A percentile compares a stretch with the other conserved stretches of the same genome.
Evolutionary conservation across 2,797 vertebrate genomes (phyloP).

Genomic region (Poecilia velifera): DNA sequence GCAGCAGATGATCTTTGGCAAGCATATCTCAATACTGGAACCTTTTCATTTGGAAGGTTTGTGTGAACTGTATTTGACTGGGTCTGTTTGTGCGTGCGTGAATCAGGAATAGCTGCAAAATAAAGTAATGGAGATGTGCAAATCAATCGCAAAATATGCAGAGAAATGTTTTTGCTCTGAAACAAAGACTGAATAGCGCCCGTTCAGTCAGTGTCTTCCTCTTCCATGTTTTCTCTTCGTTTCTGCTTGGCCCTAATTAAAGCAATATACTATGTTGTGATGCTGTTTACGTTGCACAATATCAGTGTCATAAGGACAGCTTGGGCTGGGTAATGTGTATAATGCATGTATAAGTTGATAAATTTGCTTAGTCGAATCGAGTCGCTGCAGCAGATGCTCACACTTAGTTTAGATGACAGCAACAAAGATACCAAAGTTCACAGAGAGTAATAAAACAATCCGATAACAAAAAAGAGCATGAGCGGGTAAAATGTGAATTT

Average conservation of each 20-base stretch:
- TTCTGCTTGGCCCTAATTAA: background rate
- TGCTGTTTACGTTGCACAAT: background rate
- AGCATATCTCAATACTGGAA: slow-evolving; percentile 15
- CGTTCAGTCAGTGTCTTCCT: background rate
- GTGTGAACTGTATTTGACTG: background rate
- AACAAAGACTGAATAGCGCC: background rate
- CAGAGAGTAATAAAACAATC: background rate
- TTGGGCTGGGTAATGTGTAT: background rate
- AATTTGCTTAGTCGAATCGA: background rate
- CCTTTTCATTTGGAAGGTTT: slow-evolving; percentile 22
- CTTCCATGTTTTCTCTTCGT: background rate
- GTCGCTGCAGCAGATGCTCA: background rate
- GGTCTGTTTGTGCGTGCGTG: slow-evolving; percentile 10
- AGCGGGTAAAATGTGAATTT: background rate
- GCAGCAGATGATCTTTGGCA: slow-evolving; percentile 31
- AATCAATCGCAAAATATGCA: background rate
- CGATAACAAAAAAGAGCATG: background rate
- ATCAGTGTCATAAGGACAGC: background rate
- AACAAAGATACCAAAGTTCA: background rate
- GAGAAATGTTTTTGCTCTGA: background rate
- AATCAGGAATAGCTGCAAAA: background rate
- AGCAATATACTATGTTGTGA: background rate
- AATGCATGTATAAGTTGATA: background rate
- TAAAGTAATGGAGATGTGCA: background rate
- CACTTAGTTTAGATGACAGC: background rate